Conservation (phyloP, 2,113 vertebrate genomes). For the Alethe castanea region DNA sequence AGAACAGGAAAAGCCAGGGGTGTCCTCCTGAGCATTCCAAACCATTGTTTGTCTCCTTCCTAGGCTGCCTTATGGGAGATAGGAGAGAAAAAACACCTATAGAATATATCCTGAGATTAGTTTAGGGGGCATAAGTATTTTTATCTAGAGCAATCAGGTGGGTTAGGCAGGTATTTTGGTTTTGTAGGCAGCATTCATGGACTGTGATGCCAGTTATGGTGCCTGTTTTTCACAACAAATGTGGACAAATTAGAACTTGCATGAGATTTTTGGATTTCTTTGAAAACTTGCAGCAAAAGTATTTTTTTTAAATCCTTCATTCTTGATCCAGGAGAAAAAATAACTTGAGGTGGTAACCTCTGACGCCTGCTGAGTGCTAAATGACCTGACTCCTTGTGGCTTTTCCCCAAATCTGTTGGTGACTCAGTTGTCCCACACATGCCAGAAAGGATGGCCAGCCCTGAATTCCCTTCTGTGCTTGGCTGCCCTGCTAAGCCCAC, state of each 20-base stretch:
- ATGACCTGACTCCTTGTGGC: neutral
- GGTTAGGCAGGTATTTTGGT: neutral
- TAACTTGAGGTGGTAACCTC: neutral
- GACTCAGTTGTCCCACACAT: neutral
- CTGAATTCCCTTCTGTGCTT: neutral
- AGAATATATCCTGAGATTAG: neutral
- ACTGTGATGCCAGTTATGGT: neutral
- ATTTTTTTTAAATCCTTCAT: neutral
- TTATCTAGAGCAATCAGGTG: neutral
- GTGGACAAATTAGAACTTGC: neutral
- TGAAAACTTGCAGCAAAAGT: neutral
- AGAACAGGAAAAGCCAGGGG: neutral
- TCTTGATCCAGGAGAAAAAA: neutral
- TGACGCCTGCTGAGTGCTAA: neutral
- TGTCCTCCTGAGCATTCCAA: neutral
- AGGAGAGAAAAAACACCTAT: neutral
- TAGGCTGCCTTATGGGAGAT: neutral
- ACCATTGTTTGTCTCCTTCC: neutral
- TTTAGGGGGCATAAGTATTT: neutral
- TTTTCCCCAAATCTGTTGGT: neutral
- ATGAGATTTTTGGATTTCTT: neutral
- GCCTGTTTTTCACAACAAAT: accelerated
- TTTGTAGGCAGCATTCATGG: neutral
- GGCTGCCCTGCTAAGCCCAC: neutral
- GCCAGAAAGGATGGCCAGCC: neutral